Base-by-base conservation (phyloP, 2,797 vertebrate species). In the Lacerta viridis region DNA sequence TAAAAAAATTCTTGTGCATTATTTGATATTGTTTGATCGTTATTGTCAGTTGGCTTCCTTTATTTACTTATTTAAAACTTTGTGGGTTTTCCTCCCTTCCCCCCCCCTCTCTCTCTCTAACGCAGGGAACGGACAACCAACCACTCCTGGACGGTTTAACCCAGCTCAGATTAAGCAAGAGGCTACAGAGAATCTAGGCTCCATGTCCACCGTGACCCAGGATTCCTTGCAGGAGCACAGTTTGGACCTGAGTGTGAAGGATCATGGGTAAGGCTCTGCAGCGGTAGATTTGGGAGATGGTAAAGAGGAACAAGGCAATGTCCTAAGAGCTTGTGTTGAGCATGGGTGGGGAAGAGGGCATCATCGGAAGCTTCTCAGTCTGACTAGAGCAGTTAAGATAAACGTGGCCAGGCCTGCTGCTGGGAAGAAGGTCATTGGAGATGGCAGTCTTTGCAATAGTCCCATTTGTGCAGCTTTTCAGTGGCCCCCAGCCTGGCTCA, bases 191-290 rank as follows among this genome's bases (percentile, higher is more conserved):
- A 91, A 84, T 79, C 89, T 95, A 20, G 94, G 89, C 33, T 84
- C 94, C 0, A 90, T 93, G 86, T 92, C 97, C 4, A 94, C 96
- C 1, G 93, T 92, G 85, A 93, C 96, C 84, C 98, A 98, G 39
- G 98, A 98, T 61, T 97, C 97, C 87, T 90, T 98, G 43, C 99
- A 99, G 94, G 98, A 99, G 92, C 98, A 98, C 92, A 99, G 98
- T 95, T 95, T 99, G 96, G 98, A 99, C 97, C 97, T 99, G 95
- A 99, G 99, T 83, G 97, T 98, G 96, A 99, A 99, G 95, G 98
- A 99, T 85, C 97, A 98, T 25, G 97, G 99, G 99, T 99, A 94
- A 97, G 66, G 0, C 82, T 8, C 15, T 20, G 1, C 7, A 25
- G 4, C n/a, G 7, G 23, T 18, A 69, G 13, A 71, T 71, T 71